Conservation (phyloP, 2,888 invertebrate genomes). For the Volucella inanis region DNA sequence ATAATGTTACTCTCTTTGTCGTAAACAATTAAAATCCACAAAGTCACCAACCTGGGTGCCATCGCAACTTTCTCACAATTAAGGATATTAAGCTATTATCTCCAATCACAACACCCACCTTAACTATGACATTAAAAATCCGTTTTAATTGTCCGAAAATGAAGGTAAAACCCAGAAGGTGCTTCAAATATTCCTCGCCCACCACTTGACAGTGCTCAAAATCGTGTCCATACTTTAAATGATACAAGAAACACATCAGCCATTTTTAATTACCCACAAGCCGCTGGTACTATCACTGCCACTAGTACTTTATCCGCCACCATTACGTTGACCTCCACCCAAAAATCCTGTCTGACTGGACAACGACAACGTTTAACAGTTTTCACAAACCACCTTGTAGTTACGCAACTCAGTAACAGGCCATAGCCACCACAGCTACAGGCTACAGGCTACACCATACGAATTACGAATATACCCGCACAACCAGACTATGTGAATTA, state of each 20-base stretch:
- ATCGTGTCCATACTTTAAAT: background rate
- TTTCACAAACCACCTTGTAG: conserved; percentile 57
- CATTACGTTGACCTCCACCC: conserved; percentile 24
- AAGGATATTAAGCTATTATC: conserved; percentile 72
- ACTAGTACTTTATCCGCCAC: background rate
- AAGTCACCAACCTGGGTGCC: conserved; percentile 49
- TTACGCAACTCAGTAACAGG: conserved; percentile 66
- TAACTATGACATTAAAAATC: conserved; percentile 70
- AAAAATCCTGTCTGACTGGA: conserved; percentile 46
- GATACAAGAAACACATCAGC: conserved; percentile 51
- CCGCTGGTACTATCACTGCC: background rate
- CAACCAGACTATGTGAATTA: conserved; percentile 62
- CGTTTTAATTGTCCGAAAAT: conserved; percentile 73
- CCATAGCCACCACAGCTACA: conserved; percentile 18
- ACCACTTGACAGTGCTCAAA: background rate
- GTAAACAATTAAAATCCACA: conserved; percentile 50
- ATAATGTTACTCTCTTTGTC: background rate
- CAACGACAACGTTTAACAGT: conserved; percentile 72
- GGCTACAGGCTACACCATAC: too few species aligned
- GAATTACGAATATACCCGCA: conserved; percentile 16
- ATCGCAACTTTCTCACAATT: conserved; percentile 69
- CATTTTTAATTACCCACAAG: conserved; percentile 70
- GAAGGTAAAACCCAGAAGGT: conserved; percentile 45
- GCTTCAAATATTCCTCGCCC: conserved; percentile 7
- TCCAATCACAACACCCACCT: conserved; percentile 66